phyloP scores from a whole-genome alignment of 2,113 vertebrate genomes.

The Xerus inauris region DNA sequence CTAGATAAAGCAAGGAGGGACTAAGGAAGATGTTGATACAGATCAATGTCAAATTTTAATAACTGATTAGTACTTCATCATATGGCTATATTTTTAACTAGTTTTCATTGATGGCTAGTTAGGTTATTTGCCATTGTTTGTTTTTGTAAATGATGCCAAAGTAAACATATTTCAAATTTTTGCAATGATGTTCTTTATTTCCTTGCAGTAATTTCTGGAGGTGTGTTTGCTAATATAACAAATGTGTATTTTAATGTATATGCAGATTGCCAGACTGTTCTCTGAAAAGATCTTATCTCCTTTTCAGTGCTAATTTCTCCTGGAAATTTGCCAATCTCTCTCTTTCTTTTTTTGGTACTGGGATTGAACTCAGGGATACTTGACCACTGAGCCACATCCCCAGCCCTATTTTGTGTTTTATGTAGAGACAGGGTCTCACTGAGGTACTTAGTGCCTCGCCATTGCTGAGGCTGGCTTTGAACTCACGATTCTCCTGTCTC shows the following conservation, averaged over 20 bases:
- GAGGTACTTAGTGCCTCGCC: too few relatives aligned
- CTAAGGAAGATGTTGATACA: not conserved
- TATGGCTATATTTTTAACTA: not conserved
- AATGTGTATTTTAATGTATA: not conserved
- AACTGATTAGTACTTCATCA: not conserved
- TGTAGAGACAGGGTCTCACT: too few relatives aligned
- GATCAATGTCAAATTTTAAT: not conserved
- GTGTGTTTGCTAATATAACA: not conserved
- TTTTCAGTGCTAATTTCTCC: not conserved
- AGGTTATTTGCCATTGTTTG: not conserved
- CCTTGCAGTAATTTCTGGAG: not conserved
- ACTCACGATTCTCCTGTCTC: too few relatives aligned
- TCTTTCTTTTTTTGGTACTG: too few relatives aligned
- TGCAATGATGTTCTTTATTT: not conserved
- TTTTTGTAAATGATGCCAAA: not conserved
- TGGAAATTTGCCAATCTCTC: not conserved
- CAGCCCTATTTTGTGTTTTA: too few relatives aligned
- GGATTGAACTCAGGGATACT: not conserved
- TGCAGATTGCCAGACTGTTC: not conserved
- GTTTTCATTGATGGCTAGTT: not conserved
- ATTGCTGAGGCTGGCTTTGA: too few relatives aligned
- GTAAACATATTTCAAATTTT: not conserved
- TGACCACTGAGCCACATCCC: too few relatives aligned
- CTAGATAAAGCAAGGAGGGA: not conserved
- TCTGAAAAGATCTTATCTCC: not conserved